Evolutionary conservation across 2,888 invertebrate genomes (phyloP).

Genomic region (Oxystoma pomonae): DNA sequence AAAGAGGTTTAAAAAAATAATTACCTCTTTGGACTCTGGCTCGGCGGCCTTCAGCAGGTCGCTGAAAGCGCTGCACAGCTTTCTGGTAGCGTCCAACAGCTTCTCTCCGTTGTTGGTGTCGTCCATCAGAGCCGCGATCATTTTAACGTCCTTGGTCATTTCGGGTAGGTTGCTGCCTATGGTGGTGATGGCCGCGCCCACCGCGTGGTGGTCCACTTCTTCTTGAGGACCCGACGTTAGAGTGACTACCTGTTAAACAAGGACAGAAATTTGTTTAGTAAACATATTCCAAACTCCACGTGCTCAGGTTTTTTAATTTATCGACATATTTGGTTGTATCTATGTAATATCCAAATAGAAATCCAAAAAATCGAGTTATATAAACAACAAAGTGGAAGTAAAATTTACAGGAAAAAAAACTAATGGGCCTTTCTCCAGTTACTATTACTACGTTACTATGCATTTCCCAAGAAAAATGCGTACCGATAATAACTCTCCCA

Average conservation of each 20-base stretch:
- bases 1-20: no score
- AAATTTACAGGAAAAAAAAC: no score
- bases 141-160: slow-evolving; percentile 89
- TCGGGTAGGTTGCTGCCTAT: slow-evolving; percentile 96
- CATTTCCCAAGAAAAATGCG: no score
- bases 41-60: slow-evolving; percentile 94
- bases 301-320: no score
- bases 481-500: no score
- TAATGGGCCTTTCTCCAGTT: no score
- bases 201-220: slow-evolving; percentile 92
- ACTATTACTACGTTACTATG: no score
- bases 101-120: slow-evolving; percentile 78
- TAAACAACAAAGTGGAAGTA: no score
- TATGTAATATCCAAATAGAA: no score
- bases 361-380: no score
- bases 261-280: neutral
- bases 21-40: slow-evolving; percentile 81
- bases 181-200: slow-evolving; percentile 95
- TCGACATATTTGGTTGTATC: no score
- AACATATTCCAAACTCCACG: no score
- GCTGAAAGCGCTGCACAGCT: slow-evolving; percentile 89
- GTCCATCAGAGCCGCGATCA: slow-evolving; percentile 94
- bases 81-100: slow-evolving; percentile 86
- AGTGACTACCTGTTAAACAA: slow-evolving; percentile 57
- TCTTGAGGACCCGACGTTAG: slow-evolving; percentile 63